Evolutionary conservation across 2,797 vertebrate genomes (phyloP).

Genomic region (Labroides dimidiatus): DNA sequence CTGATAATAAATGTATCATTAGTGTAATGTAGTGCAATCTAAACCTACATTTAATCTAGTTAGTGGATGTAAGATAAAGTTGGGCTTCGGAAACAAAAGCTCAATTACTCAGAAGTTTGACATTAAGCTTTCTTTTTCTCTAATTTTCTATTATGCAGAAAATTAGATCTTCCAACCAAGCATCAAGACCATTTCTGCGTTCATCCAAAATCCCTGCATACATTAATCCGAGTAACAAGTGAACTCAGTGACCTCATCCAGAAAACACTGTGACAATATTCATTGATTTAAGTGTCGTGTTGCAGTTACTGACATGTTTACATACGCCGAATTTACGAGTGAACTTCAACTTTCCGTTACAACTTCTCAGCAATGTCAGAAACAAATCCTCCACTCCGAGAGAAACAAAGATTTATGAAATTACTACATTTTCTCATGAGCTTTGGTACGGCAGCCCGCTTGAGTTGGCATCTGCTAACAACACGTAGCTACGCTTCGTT

Average conservation of each 20-base stretch:
- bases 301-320: background rate
- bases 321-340: constrained; percentile 1
- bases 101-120: no score
- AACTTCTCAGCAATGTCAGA: fast-evolving
- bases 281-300: background rate
- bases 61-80: no score
- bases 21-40: background rate
- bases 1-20: background rate
- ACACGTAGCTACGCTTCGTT: constrained; percentile 18
- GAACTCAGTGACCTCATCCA: background rate
- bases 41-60: background rate
- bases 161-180: no score
- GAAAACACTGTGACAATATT: background rate
- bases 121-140: no score
- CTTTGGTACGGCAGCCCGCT: background rate
- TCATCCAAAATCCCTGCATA: background rate
- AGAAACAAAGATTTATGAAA: background rate
- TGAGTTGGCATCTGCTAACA: constrained; percentile 8
- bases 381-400: fast-evolving
- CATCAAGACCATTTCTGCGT: background rate
- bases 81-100: no score
- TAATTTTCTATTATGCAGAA: no score
- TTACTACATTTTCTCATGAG: background rate
- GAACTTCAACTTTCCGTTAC: fast-evolving
- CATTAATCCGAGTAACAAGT: background rate